A percentile compares a stretch with the other conserved stretches of the same genome.
phyloP scores from a whole-genome alignment of 2,888 invertebrate genomes.

The Drosophila birchii region DNA sequence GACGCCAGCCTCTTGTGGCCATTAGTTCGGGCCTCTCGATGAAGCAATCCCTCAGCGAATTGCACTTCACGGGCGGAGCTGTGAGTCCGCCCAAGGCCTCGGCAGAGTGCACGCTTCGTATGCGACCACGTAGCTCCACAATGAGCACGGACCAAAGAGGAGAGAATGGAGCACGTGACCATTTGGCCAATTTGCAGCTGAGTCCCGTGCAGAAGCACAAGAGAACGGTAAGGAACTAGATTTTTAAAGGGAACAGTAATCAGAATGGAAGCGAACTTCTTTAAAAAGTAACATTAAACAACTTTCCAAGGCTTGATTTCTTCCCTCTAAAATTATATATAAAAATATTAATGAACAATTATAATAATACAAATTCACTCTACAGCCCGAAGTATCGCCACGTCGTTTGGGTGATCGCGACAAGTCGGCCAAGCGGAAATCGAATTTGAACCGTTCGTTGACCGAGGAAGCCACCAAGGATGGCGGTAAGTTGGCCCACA shows the following conservation, averaged over 20 bases:
- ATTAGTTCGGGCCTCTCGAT: slow-evolving; percentile 78
- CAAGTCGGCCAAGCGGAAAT: slow-evolving; percentile 88
- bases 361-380: background rate
- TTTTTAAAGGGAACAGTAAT: background rate
- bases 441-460: slow-evolving; percentile 87
- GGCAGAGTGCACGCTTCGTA: slow-evolving; percentile 76
- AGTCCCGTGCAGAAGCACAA: slow-evolving; percentile 80
- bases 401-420: slow-evolving; percentile 86
- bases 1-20: slow-evolving; percentile 67
- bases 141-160: slow-evolving; percentile 66
- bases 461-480: slow-evolving; percentile 84
- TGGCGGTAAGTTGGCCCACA: slow-evolving; percentile 82
- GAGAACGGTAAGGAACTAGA: slow-evolving; percentile 70
- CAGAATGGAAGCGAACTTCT: background rate
- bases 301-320: background rate
- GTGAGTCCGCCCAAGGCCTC: slow-evolving; percentile 61
- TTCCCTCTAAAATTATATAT: background rate
- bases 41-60: slow-evolving; percentile 83
- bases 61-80: slow-evolving; percentile 77
- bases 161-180: slow-evolving; percentile 48
- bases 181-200: slow-evolving; percentile 66
- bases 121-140: slow-evolving; percentile 81
- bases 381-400: slow-evolving; percentile 80
- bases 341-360: background rate
- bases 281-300: background rate